Percentiles rank a stretch among this genome's conserved stretches.
Conservation (phyloP, 2,888 invertebrate species). For the Philereme transversata region DNA sequence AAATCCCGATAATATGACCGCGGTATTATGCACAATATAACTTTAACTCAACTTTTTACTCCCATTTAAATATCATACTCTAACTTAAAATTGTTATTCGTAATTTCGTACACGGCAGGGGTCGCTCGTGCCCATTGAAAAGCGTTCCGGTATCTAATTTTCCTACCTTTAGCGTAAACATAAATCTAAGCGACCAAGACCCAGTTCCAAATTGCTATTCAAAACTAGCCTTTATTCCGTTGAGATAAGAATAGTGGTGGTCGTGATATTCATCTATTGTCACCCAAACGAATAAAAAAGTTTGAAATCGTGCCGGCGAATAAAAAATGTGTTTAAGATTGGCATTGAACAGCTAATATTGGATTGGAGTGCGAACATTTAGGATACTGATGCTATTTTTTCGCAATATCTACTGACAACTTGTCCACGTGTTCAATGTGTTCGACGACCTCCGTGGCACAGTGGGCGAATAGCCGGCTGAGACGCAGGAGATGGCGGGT, state of each 20-base stretch:
- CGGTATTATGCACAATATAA: background rate
- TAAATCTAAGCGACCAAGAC: slow-evolving; percentile 64
- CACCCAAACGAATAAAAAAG: slow-evolving; percentile 75
- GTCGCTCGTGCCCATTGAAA: slow-evolving; percentile 67
- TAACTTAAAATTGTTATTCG: slow-evolving; percentile 39
- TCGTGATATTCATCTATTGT: slow-evolving; percentile 64
- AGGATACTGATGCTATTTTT: slow-evolving; percentile 8
- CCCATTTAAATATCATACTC: background rate
- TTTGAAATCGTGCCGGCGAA: slow-evolving; percentile 75
- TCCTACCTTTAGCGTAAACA: slow-evolving; percentile 63
- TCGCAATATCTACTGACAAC: too few species aligned
- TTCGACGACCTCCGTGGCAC: too few species aligned
- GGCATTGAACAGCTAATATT: slow-evolving; percentile 71
- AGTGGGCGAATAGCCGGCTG: too few species aligned
- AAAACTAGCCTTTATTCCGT: slow-evolving; percentile 49
- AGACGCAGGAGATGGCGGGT: too few species aligned
- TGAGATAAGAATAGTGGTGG: slow-evolving; percentile 44
- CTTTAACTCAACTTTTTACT: background rate
- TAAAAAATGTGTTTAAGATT: slow-evolving; percentile 76
- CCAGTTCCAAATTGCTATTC: slow-evolving; percentile 54
- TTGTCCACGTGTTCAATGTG: too few species aligned
- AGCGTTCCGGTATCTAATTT: slow-evolving; percentile 60
- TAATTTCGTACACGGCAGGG: slow-evolving; percentile 56
- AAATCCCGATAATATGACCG: too few species aligned
- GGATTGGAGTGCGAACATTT: slow-evolving; percentile 71